Percentiles rank a stretch among this genome's conserved stretches.
phyloP scores from a whole-genome alignment of 1,140 invertebrate species.

The Drosophila bocki region DNA sequence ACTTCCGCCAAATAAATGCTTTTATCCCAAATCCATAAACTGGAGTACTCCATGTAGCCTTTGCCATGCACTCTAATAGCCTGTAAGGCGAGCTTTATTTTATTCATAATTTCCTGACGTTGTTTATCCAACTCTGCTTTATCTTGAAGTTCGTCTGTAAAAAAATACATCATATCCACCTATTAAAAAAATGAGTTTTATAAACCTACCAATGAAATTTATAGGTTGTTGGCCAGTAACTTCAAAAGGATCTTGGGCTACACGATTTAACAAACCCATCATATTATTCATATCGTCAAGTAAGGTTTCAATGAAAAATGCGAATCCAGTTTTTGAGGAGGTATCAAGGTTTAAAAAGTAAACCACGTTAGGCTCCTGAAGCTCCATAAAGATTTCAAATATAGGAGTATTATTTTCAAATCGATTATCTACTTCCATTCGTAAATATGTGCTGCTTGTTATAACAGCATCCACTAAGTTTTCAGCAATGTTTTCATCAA shows the following conservation, averaged over 20 bases:
- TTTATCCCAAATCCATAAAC: constrained; percentile 89
- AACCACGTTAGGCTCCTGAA: constrained; percentile 88
- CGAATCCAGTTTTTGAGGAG: constrained; percentile 87
- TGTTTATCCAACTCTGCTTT: constrained; percentile 58
- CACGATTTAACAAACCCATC: constrained; percentile 59
- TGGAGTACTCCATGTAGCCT: constrained; percentile 85
- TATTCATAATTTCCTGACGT: constrained; percentile 58
- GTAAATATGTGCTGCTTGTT: constrained; percentile 78
- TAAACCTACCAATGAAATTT: constrained; percentile 45
- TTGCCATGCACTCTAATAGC: constrained; percentile 58
- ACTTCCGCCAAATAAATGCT: constrained; percentile 88
- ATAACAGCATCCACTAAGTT: constrained; percentile 86
- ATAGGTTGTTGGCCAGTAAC: constrained; percentile 10
- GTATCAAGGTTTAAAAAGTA: constrained; percentile 88
- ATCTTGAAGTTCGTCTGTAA: constrained; percentile 50
- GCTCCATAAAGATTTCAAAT: constrained; percentile 88
- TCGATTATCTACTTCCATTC: constrained; percentile 84
- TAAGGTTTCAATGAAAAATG: constrained; percentile 86
- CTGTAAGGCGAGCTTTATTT: constrained; percentile 59
- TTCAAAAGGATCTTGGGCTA: constrained; percentile 61
- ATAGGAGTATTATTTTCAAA: constrained; percentile 85
- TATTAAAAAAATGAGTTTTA: neutral
- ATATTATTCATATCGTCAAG: constrained; percentile 88
- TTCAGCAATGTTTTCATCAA: constrained; percentile 88
- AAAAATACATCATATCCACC: neutral